Conservation (phyloP, 2,888 invertebrate species). For the Fragum sueziense region DNA sequence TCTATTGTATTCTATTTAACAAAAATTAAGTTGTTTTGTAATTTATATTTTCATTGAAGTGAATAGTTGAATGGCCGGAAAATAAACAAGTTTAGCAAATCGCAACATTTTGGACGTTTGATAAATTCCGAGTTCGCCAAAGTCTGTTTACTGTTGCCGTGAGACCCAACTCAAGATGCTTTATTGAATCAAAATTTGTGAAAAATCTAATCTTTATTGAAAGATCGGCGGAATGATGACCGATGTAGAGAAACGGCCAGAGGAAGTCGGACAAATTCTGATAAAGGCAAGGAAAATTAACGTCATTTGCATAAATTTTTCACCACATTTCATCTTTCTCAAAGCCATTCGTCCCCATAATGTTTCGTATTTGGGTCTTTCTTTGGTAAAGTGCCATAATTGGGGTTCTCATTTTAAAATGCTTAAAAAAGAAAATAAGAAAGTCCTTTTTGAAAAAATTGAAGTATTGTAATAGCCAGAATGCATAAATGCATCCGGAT, state of each 20-base stretch:
- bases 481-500: too few species aligned
- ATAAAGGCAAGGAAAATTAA: constrained; percentile 71
- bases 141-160: constrained; percentile 63
- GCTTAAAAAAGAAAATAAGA: too few species aligned
- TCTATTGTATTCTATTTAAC: too few species aligned
- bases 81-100: neutral
- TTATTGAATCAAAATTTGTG: neutral
- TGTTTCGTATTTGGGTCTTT: neutral
- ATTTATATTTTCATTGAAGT: too few species aligned
- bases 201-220: neutral
- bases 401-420: too few species aligned
- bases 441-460: too few species aligned
- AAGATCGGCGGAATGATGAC: constrained; percentile 64
- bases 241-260: constrained; percentile 73
- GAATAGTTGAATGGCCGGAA: too few species aligned
- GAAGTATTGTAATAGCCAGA: too few species aligned
- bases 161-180: constrained; percentile 43
- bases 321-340: neutral
- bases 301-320: neutral
- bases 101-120: constrained; percentile 15
- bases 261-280: constrained; percentile 80
- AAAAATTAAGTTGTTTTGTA: too few species aligned
- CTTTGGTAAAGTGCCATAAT: too few species aligned
- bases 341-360: neutral
- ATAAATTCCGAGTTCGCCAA: constrained; percentile 32